Evolutionary conservation across 2,888 invertebrate species (phyloP), one percentile per base, ranked within the genome.

Genomic region (Brachyopa scutellaris): DNA sequence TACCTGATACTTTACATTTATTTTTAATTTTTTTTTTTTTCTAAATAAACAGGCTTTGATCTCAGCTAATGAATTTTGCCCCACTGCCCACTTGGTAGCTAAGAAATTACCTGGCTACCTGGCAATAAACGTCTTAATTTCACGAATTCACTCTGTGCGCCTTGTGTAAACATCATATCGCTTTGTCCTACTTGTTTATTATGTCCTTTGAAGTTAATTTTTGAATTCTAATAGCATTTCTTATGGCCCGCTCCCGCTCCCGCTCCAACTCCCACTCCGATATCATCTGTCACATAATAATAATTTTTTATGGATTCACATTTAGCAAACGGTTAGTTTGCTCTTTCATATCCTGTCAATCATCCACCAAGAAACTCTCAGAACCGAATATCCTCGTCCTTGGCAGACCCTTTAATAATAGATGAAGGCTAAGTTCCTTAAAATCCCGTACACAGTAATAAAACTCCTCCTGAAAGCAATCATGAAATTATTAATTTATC

Each of bases 201-300:
- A 77, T 70, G 64, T 82, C 53, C 77, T 82, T 82, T 82, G 77
- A 77, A 82, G 70, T 77, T 72, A 70, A 82, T 82, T 82, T 82
- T 82, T 72, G 40, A 61, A 53, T 70, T 72, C 70, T 70, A 77
- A 80, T 70, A 77, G 49, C 59, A n/a, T 40, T 67, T 57, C 72
- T 66, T 47, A 29, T 55, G 47, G 33, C 15, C 40, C n/a, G 51
- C 49, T 33, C n/a, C n/a, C n/a, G n/a, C n/a, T n/a, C n/a, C n/a
- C n/a, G n/a, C n/a, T n/a, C 31, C 61, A 33, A 53, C 29, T 8
- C 7, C 13, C 31, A 6, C n/a, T 21, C 8, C n/a, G n/a, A n/a
- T n/a, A n/a, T n/a, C 19, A 29, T 33, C 47, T 29, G 23, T n/a
- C 21, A 31, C 19, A 72, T 53, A 36, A 26, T 26, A 26, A 5